Evolutionary conservation across 2,113 vertebrate genomes (phyloP).

Genomic region (Tauraco erythrolophus): DNA sequence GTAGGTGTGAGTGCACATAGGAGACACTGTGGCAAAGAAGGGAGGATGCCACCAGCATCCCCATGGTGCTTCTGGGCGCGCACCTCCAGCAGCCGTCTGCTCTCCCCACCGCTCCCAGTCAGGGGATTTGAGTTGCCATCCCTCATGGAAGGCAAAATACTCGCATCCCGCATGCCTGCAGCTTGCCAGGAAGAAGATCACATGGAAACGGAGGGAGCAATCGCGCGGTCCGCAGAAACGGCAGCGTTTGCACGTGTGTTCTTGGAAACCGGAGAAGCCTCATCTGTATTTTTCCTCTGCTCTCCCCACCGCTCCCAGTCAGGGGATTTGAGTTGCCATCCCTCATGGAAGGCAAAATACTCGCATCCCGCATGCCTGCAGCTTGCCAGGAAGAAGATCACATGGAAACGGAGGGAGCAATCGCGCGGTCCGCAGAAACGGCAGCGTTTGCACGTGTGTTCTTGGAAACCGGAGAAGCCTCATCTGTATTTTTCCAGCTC

Average conservation of each 20-base stretch:
- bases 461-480: conserved; percentile 1
- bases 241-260: not conserved
- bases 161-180: rapidly evolving
- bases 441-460: not conserved
- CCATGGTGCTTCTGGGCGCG: rapidly evolving
- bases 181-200: not conserved
- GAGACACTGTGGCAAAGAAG: rapidly evolving
- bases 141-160: not conserved
- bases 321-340: not conserved
- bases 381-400: not conserved
- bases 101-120: not conserved
- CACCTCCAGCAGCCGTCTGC: not conserved
- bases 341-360: not conserved
- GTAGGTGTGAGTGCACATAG: rapidly evolving
- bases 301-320: not conserved
- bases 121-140: not conserved
- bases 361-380: rapidly evolving
- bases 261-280: conserved; percentile 1
- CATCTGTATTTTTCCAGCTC: conserved; percentile 51
- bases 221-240: rapidly evolving
- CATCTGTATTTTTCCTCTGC: conserved; percentile 52
- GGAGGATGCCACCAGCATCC: not conserved
- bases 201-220: not conserved
- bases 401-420: not conserved
- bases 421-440: rapidly evolving